Base-by-base conservation (phyloP, 2,888 invertebrate species). In the Nomada ruficornis region DNA sequence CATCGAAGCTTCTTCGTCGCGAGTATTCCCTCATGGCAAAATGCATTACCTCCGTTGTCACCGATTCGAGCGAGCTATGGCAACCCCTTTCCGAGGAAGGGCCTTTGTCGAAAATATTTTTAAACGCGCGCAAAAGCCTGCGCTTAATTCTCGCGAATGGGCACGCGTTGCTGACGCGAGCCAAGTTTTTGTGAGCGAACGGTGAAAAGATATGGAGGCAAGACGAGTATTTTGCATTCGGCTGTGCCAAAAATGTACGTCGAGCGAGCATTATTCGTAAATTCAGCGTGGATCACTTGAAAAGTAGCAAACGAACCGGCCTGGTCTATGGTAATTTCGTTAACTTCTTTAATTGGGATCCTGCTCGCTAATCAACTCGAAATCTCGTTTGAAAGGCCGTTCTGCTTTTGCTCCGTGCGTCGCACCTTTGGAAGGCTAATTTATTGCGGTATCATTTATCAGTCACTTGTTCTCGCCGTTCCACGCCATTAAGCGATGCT, bases 271-370 rank as follows among this genome's bases (percentile, higher is more conserved):
- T 77, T 71, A 65, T 65, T 77, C 60, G 36, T 47, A 67, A 67
- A 71, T 75, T 60, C 5, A 26, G 20, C 15, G 15, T 52, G 18
- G 11, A 52, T 55, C 67, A 67, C 63, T 75, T 59, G 10, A 44
- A 83, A 83, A 83, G 83, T 78, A 60, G 63, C 74, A 76, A 81
- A 68, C 64, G 82, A 76, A 82, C 71, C 71, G 62, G 70, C 63
- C 59, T 15, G 55, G 57, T 82, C 42, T 44, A 69, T 64, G 68
- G 52, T 73, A 74, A 83, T 83, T 52, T 59, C 63, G 67, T 83
- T 75, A 79, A 83, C 64, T 83, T 62, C 42, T 59, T 78, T 79
- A 78, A 83, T 83, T 83, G 75, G 68, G 62, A 59, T 65, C 68
- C 64, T 11, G 64, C 63, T 75, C 73, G 74, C 67, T 74, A 78